A percentile compares a stretch with the other conserved stretches of the same genome.
These are phyloP conservation scores for Biston betularia DNA, from an alignment of 2,888 invertebrate species.

Conservation along the genomic window DNA sequence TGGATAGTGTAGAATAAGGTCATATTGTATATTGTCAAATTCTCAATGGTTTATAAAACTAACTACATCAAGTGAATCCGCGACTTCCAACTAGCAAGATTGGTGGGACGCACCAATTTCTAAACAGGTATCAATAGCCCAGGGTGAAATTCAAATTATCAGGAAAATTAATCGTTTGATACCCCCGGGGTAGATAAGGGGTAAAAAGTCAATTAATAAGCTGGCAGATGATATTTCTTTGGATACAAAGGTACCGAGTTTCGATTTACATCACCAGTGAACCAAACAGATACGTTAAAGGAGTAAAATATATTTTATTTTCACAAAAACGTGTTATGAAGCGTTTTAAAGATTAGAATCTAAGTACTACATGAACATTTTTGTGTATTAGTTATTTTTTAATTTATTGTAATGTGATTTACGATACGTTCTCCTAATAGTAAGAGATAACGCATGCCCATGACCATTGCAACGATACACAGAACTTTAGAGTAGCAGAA, in stretches of 20 bases:
- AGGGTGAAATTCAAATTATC: conserved; percentile 36
- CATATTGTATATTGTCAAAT: no score
- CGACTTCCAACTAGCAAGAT: background rate
- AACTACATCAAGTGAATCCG: background rate
- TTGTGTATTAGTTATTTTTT: no score
- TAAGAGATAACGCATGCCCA: no score
- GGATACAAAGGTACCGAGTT: conserved; percentile 27
- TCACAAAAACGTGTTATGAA: no score
- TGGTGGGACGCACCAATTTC: background rate
- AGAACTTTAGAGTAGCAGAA: no score
- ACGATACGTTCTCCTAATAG: no score
- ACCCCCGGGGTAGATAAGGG: conserved; percentile 11
- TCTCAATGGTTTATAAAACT: background rate
- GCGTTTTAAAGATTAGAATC: no score
- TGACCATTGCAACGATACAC: no score
- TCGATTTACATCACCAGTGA: conserved; percentile 18
- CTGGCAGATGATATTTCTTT: conserved; percentile 18
- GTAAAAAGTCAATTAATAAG: conserved; percentile 33
- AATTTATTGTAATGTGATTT: no score
- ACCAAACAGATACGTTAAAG: conserved; percentile 8
- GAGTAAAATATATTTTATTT: background rate
- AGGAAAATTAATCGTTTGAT: conserved; percentile 34
- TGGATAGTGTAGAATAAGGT: no score
- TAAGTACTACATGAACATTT: no score
- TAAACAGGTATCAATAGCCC: background rate